Evolutionary conservation across 2,888 invertebrate species (phyloP), one percentile per base, ranked within the genome.

Genomic region (Actias luna): DNA sequence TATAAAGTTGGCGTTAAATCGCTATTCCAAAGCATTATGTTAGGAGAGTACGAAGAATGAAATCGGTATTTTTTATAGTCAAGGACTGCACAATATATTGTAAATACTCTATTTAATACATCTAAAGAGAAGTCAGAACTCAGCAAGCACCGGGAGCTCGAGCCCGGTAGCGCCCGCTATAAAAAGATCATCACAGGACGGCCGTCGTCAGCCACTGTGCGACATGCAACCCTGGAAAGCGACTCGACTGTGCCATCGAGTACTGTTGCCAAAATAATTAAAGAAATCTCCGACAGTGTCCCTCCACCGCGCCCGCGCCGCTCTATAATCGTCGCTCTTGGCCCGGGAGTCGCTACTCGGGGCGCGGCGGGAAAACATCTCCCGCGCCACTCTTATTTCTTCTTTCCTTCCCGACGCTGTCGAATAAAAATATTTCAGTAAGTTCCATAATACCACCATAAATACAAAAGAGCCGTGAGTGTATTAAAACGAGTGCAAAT

Each of bases 181-280:
- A 93, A 93, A 93, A 93, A 93, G 92, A 92, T 89, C 88, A 85
- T 90, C 89, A 88, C 82, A 88, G 86, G 85, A 88, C 85, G 85
- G 85, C 81, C 84, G 83, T 82, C 84, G 84, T 81, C 85, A 84
- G 82, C 85, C 81, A 82, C 84, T 80, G 86, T 82, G 89, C 91
- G 92, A 92, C 92, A 88, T 86, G 86, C 91, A 92, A 92, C 93
- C 93, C 92, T 92, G 93, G 92, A 92, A 90, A 92, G 84, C 89
- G 89, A 88, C 86, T 88, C 89, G 87, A 82, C 92, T 88, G 88
- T 91, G 91, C 93, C 92, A 92, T 88, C 91, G 88, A 87, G 92
- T 92, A 92, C 93, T 93, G 93, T 94, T 95, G 95, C 95, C 95
- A 95, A 95, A 95, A 95, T 95, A 94, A 95, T 95, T 95, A 95